Percentiles rank a stretch among this genome's conserved stretches.
phyloP scores from a whole-genome alignment of 2,888 invertebrate genomes.

The Escarpia spicata region DNA sequence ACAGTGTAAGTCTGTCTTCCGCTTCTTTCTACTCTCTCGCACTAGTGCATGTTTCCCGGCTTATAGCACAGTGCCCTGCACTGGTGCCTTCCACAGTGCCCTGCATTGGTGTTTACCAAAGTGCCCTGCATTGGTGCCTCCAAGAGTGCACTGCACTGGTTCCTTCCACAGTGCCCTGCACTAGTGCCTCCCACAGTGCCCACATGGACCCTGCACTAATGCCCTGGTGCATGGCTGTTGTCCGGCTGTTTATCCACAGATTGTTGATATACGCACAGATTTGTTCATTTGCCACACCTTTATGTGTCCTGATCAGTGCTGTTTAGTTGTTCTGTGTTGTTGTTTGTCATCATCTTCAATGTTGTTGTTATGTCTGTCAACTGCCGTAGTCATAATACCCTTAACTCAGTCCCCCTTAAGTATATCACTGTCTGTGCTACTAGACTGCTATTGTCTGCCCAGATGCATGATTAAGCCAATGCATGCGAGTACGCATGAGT shows the following conservation, averaged over 20 bases:
- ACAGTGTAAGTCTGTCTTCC: slow-evolving; percentile 22
- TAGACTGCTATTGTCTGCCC: background rate
- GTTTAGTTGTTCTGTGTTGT: background rate
- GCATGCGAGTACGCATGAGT: background rate
- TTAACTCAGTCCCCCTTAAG: too few relatives aligned
- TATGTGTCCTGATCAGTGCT: background rate
- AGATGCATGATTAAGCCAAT: background rate
- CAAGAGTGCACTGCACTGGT: too few relatives aligned
- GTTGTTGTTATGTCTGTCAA: background rate
- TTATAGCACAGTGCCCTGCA: background rate
- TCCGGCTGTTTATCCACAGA: background rate
- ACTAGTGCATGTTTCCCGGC: background rate
- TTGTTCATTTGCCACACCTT: background rate
- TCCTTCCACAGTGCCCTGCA: too few relatives aligned
- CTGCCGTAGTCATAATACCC: too few relatives aligned
- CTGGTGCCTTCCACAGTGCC: too few relatives aligned
- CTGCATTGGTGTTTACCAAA: too few relatives aligned
- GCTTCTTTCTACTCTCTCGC: background rate
- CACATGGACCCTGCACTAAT: too few relatives aligned
- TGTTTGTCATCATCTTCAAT: background rate
- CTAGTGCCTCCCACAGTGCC: too few relatives aligned
- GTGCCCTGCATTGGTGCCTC: too few relatives aligned
- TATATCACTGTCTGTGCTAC: too few relatives aligned
- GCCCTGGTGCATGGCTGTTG: too few relatives aligned
- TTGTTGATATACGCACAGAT: background rate